phyloP scores from a whole-genome alignment of 2,888 invertebrate genomes.

The Acleris cristana region DNA sequence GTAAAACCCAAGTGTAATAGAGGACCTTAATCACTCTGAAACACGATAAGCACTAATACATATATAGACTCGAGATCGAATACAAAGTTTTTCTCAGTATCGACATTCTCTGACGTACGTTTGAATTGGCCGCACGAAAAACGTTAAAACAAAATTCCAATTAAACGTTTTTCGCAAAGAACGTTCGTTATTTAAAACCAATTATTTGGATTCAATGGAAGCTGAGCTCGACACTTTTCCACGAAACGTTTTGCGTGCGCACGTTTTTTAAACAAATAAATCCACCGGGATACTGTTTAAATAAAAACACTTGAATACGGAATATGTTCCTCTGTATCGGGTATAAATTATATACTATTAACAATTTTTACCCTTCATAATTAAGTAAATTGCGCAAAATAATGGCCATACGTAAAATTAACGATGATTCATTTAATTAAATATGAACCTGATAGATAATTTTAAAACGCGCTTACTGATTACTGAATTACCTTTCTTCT shows the following conservation, averaged over 20 bases:
- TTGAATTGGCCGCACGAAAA: slow-evolving; percentile 11
- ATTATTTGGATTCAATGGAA: slow-evolving; percentile 26
- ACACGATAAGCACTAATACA: no score
- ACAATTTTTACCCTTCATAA: not conserved
- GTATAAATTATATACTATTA: not conserved
- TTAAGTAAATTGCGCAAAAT: not conserved
- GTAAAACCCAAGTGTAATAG: no score
- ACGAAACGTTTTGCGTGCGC: slow-evolving; percentile 11
- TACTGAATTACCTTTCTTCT: no score
- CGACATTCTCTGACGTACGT: not conserved
- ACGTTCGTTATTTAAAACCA: slow-evolving; percentile 31
- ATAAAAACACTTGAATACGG: not conserved
- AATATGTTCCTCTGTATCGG: not conserved
- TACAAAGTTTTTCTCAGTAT: not conserved
- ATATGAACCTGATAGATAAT: no score
- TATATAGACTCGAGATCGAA: not conserved
- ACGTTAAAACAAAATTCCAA: slow-evolving; percentile 12
- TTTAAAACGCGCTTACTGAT: no score
- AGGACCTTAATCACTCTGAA: no score
- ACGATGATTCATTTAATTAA: no score
- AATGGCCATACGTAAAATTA: no score
- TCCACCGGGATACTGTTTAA: not conserved
- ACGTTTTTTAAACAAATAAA: slow-evolving; percentile 17
- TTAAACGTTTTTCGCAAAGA: slow-evolving; percentile 16
- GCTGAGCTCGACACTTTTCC: slow-evolving; percentile 27